These are phyloP conservation scores for Copidosoma floridanum DNA, from an alignment of 1,140 invertebrate species.

Conservation along the genomic window DNA sequence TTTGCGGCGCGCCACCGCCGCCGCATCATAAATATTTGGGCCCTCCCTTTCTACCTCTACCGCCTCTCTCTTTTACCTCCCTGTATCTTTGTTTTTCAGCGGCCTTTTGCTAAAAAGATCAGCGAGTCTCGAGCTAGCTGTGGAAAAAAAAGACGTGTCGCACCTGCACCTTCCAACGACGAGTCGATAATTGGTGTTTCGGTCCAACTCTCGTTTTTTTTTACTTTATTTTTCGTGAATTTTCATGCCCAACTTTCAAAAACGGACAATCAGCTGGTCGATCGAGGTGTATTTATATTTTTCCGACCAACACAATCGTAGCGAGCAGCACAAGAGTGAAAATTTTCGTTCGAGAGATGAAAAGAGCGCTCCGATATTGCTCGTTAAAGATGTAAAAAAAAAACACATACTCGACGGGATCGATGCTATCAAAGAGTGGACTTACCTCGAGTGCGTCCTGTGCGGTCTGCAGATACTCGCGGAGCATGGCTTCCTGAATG, in stretches of 20 bases:
- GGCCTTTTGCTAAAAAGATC: too few relatives aligned
- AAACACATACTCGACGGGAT: too few relatives aligned
- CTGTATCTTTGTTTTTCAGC: neutral
- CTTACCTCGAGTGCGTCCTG: conserved; percentile 89
- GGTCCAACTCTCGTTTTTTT: too few relatives aligned
- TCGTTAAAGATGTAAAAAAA: neutral
- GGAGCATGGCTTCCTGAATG: conserved; percentile 93
- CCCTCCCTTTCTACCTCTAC: neutral
- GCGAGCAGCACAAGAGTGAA: neutral
- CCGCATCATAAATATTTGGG: conserved; percentile 19
- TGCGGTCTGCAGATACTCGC: conserved; percentile 92
- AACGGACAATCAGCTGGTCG: too few relatives aligned
- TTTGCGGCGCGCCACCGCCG: conserved; percentile 11
- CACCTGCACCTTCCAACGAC: neutral
- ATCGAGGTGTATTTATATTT: too few relatives aligned
- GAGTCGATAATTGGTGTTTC: too few relatives aligned
- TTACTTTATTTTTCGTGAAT: too few relatives aligned
- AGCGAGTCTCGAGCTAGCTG: too few relatives aligned
- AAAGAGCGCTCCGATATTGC: too few relatives aligned
- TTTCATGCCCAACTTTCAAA: too few relatives aligned
- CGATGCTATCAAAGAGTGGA: conserved; percentile 27
- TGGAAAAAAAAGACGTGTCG: conserved; percentile 11
- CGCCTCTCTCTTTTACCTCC: neutral
- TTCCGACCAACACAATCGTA: too few relatives aligned
- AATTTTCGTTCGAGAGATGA: conserved; percentile 2